Conservation (phyloP, 2,113 vertebrate genomes). For the Gymnogyps californianus region DNA sequence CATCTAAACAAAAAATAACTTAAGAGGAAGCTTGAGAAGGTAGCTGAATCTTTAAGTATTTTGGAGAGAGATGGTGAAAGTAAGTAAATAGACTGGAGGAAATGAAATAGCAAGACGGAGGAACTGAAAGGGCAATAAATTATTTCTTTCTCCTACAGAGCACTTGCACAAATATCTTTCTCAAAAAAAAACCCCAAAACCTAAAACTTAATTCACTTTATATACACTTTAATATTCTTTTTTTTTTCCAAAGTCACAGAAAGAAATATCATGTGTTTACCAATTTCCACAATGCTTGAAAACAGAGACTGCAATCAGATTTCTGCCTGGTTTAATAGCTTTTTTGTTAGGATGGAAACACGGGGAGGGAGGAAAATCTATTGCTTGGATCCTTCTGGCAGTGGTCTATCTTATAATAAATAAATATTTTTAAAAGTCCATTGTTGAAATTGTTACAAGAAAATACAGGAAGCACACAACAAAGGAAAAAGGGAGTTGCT, state of each 20-base stretch:
- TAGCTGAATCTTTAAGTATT: not conserved
- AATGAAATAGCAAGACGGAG: not conserved
- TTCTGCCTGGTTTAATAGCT: not conserved
- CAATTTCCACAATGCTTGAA: not conserved
- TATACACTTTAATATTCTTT: not conserved
- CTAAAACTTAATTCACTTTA: not conserved
- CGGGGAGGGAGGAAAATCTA: not conserved
- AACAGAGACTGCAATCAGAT: not conserved
- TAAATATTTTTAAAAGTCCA: not conserved
- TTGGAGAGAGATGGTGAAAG: not conserved
- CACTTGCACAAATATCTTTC: not conserved
- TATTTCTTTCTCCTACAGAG: not conserved
- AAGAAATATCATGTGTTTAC: not conserved
- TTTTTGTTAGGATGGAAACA: not conserved
- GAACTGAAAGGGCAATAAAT: not conserved
- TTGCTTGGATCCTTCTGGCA: not conserved
- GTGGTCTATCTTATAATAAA: not conserved
- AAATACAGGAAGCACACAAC: not conserved
- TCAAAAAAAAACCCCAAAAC: accelerated
- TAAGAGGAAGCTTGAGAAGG: not conserved
- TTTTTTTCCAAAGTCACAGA: not conserved
- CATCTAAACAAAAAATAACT: not conserved
- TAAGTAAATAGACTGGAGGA: not conserved
- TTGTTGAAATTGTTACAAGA: not conserved
- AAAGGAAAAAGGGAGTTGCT: not conserved